These are phyloP conservation scores for Promerops cafer DNA, from an alignment of 2,113 vertebrate species.

Conservation along the genomic window DNA sequence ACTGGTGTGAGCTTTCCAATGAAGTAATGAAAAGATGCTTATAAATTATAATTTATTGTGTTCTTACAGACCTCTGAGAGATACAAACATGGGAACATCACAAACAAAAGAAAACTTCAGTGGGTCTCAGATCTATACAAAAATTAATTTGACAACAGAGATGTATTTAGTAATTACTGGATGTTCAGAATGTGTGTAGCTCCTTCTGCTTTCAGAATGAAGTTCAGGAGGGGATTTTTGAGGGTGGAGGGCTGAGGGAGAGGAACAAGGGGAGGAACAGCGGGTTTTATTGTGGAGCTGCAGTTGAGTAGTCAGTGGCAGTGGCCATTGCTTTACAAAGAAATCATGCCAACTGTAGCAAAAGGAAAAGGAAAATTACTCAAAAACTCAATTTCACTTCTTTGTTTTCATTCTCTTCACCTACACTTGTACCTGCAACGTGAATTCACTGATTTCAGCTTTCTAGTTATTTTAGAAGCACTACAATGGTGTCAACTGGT, in stretches of 20 bases:
- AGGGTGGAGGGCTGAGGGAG: neutral
- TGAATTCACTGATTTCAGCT: neutral
- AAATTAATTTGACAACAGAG: neutral
- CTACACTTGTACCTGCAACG: neutral
- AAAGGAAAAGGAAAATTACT: neutral
- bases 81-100: neutral
- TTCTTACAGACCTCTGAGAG: neutral
- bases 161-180: neutral
- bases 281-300: neutral
- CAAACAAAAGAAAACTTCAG: neutral
- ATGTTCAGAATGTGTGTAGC: neutral
- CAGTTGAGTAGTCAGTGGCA: neutral
- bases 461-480: neutral
- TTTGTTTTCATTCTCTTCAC: neutral
- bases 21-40: neutral
- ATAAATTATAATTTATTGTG: neutral
- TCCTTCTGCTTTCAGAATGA: conserved; percentile 38
- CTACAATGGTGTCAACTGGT: neutral
- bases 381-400: neutral
- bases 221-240: neutral
- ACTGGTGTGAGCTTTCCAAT: neutral
- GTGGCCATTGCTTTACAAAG: neutral
- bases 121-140: neutral
- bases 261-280: neutral
- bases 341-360: neutral